phyloP scores from a whole-genome alignment of 2,888 invertebrate species.

The Choristoneura rosaceana region DNA sequence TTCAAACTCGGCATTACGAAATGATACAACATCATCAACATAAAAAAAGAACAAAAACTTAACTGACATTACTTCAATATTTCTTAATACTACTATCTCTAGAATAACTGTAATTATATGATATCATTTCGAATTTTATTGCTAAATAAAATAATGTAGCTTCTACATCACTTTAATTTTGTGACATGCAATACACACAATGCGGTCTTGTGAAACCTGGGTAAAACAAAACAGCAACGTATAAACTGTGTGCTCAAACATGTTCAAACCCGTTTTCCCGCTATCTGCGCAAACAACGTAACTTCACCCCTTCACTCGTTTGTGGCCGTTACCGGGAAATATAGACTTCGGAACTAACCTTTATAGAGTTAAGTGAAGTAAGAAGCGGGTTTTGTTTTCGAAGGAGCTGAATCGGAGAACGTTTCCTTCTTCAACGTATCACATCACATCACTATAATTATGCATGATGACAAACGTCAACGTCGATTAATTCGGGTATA shows the following conservation, averaged over 20 bases:
- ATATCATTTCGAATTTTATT: too few species aligned
- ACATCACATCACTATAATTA: too few species aligned
- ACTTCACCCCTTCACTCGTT: slow-evolving; percentile 19
- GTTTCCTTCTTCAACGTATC: background rate
- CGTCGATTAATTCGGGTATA: too few species aligned
- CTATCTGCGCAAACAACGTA: slow-evolving; percentile 19
- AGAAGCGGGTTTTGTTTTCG: slow-evolving; percentile 7
- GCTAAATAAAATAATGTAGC: background rate
- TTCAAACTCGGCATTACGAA: too few species aligned
- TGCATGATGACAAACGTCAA: too few species aligned
- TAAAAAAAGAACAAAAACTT: too few species aligned
- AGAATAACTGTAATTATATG: too few species aligned
- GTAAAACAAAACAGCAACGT: slow-evolving; percentile 9
- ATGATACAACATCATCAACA: too few species aligned
- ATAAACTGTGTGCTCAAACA: slow-evolving; percentile 7
- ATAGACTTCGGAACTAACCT: slow-evolving; percentile 12
- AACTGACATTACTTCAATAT: too few species aligned
- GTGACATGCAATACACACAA: background rate
- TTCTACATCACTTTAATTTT: background rate
- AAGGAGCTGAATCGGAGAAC: background rate
- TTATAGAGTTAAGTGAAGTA: slow-evolving; percentile 2
- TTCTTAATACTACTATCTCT: too few species aligned
- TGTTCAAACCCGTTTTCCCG: slow-evolving; percentile 8
- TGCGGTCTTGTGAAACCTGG: background rate
- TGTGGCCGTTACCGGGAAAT: slow-evolving; percentile 6